Base-by-base conservation (phyloP, 2,113 vertebrate genomes). In the Tenrec ecaudatus region DNA sequence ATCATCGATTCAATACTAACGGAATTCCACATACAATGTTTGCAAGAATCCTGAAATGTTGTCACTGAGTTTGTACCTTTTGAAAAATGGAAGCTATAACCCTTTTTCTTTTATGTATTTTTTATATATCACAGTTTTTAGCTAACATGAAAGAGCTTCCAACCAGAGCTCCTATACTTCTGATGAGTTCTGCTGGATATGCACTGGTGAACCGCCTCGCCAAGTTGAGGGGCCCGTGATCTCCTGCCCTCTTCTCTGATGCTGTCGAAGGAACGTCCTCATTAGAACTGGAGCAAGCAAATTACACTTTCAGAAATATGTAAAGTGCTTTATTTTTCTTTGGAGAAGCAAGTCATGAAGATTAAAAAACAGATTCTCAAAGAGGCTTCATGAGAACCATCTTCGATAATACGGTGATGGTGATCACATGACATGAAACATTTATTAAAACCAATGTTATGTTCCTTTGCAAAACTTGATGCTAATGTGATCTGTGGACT, bases 31-130 rank as follows among this genome's bases (percentile, higher is more conserved):
- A 25, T 69, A 19, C 27, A 38, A 17, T 29, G 29, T 88, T 66
- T 85, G 81, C 6, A 89, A 33, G 20, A 92, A 90, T 88, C n/a
- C 29, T 60, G 53, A 68, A 92, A 77, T 80, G 60, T 17, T 94
- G 6, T 80, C 58, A 88, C 15, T 38, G 62, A 84, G 20, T 82
- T 86, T 81, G 17, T 14, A 86, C 40, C 10, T 92, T 81, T 68
- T n/a, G 27, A 73, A 77, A 64, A 81, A 23, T 8, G 82, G 87
- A 38, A 64, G 86, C n/a, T 16, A 29, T 25, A 53, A 33, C n/a
- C 85, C 73, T 11, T 83, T 82, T 86, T 86, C 60, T 85, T 78
- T 4, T 36, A 20, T 79, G 14, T 10, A 57, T 77, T 62, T n/a
- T 68, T 69, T 62, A 62, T 22, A 58, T 47, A 53, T 88, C 60